Evolutionary conservation across 2,113 vertebrate species (phyloP).

Genomic region (Thamnaconus septentrionalis): DNA sequence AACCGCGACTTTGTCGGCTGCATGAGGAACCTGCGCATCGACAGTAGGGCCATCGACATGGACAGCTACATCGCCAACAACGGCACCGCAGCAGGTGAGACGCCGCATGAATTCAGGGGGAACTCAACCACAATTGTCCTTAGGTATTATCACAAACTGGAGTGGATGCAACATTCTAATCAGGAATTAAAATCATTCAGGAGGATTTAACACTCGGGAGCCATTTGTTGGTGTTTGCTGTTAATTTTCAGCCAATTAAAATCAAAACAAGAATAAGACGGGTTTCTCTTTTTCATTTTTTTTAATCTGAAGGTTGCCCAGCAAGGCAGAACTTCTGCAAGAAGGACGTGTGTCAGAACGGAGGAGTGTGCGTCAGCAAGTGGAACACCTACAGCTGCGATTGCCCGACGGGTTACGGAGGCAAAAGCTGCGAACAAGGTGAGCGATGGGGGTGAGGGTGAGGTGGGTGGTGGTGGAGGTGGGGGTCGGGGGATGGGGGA

Average conservation of each 20-base stretch:
- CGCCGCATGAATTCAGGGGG: neutral
- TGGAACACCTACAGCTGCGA: slow-evolving; percentile 90
- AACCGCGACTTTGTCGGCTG: slow-evolving; percentile 94
- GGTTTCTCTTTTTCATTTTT: neutral
- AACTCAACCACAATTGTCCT: neutral
- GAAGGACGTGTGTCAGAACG: slow-evolving; percentile 83
- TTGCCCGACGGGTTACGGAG: slow-evolving; percentile 84
- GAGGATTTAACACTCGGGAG: too few species aligned
- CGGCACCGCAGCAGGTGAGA: slow-evolving; percentile 86
- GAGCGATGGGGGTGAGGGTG: slow-evolving; percentile 9
- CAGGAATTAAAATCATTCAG: too few species aligned
- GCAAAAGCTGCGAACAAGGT: slow-evolving; percentile 98
- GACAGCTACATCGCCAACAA: slow-evolving; percentile 94
- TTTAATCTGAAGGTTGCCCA: slow-evolving; percentile 78
- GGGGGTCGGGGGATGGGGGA: too few species aligned
- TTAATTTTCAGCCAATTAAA: too few species aligned
- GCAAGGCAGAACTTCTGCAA: slow-evolving; percentile 88
- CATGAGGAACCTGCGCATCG: slow-evolving; percentile 92
- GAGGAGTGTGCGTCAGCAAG: slow-evolving; percentile 86
- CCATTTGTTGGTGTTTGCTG: too few species aligned
- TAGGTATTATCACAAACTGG: too few species aligned
- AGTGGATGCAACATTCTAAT: too few species aligned
- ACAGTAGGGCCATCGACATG: slow-evolving; percentile 89
- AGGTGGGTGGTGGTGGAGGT: neutral
- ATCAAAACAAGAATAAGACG: too few species aligned